Conservation (phyloP, 2,888 invertebrate genomes). For the Andricus quercusramuli region DNA sequence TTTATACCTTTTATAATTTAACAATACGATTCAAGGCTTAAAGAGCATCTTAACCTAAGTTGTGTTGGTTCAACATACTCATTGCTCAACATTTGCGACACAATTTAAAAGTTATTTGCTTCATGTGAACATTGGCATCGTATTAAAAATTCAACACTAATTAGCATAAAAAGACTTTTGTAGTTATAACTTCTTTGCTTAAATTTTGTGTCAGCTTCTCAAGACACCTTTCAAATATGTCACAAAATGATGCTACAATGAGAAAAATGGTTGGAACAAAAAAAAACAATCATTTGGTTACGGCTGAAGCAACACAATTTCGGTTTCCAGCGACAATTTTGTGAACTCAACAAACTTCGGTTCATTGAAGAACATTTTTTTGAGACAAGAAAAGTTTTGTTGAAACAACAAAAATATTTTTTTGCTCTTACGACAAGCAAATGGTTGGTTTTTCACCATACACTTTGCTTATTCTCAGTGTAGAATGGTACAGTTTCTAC, state of each 20-base stretch:
- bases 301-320: too few relatives aligned
- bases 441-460: too few relatives aligned
- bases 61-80: background rate
- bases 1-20: background rate
- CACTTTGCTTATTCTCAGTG: too few relatives aligned
- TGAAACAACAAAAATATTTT: too few relatives aligned
- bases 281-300: background rate
- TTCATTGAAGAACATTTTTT: too few relatives aligned
- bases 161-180: background rate
- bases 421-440: too few relatives aligned
- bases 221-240: background rate
- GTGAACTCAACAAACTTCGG: too few relatives aligned
- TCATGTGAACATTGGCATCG: constrained; percentile 27
- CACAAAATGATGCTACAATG: background rate
- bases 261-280: too few relatives aligned
- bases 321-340: too few relatives aligned
- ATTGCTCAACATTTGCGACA: background rate
- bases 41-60: constrained; percentile 12
- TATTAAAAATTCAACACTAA: background rate
- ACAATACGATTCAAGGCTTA: background rate
- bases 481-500: too few relatives aligned
- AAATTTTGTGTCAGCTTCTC: constrained; percentile 14
- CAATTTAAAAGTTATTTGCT: background rate
- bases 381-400: too few relatives aligned
- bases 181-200: background rate